These are phyloP conservation scores for Hemicentrotus pulcherrimus DNA, from an alignment of 35 echinoderm and acorn worm species.

Conservation along the genomic window DNA sequence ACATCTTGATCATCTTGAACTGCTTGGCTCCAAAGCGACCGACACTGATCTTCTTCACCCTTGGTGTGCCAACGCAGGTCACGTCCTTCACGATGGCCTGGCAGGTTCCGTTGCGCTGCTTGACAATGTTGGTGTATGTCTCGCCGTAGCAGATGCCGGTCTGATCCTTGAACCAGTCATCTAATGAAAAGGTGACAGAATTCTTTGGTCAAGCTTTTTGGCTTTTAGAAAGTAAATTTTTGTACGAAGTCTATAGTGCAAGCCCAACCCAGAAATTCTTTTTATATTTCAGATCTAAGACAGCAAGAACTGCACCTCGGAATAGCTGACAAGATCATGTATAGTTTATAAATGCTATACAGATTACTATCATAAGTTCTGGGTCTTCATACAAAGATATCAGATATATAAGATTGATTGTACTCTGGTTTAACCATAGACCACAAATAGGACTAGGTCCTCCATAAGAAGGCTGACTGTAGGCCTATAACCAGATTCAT, in stretches of 20 bases:
- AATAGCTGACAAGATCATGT: too few species aligned
- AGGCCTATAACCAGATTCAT: neutral
- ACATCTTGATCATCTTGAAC: slow-evolving; percentile 82
- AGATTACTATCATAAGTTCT: too few species aligned
- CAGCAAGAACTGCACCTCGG: too few species aligned
- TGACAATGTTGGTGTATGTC: slow-evolving; percentile 91
- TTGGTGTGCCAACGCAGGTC: slow-evolving; percentile 86
- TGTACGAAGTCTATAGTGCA: neutral
- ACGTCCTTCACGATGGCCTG: slow-evolving; percentile 88
- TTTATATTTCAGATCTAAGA: too few species aligned
- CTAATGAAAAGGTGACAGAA: neutral
- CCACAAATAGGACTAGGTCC: neutral
- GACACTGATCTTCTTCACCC: slow-evolving; percentile 68
- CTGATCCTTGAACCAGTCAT: slow-evolving; percentile 95
- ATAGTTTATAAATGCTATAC: too few species aligned
- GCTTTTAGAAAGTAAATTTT: neutral
- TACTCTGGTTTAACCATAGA: too few species aligned
- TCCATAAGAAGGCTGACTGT: neutral
- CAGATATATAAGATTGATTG: too few species aligned
- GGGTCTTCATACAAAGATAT: too few species aligned
- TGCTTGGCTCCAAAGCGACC: slow-evolving; percentile 83
- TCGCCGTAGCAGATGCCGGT: slow-evolving; percentile 81
- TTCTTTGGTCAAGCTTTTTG: neutral
- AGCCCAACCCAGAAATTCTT: neutral
- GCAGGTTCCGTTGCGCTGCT: slow-evolving; percentile 77